Evolutionary conservation across 2,888 invertebrate species (phyloP).

Genomic region (Hyles lineata): DNA sequence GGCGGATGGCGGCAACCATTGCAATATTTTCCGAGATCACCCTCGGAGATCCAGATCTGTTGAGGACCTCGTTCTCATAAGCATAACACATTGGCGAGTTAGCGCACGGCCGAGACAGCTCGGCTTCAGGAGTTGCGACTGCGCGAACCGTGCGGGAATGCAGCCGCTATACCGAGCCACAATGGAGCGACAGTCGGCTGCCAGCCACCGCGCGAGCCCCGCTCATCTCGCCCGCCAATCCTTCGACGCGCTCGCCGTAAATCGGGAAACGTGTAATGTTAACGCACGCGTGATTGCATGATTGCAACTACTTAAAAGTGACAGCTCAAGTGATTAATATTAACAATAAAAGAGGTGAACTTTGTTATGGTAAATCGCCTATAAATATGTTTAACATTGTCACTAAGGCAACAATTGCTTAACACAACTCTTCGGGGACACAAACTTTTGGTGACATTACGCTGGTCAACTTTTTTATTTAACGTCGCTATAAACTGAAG

Average conservation of each 20-base stretch:
- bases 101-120: slow-evolving; percentile 41
- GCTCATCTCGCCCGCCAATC: slow-evolving; percentile 38
- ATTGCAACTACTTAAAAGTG: slow-evolving; percentile 69
- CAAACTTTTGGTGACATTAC: slow-evolving; percentile 29
- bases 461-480: slow-evolving; percentile 10
- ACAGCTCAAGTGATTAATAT: slow-evolving; percentile 74
- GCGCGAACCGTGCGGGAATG: slow-evolving; percentile 66
- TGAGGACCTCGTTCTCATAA: slow-evolving; percentile 44
- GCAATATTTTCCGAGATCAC: slow-evolving; percentile 20
- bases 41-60: slow-evolving; percentile 25
- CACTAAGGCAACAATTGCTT: slow-evolving; percentile 5
- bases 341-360: slow-evolving; percentile 74
- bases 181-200: slow-evolving; percentile 60
- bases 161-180: slow-evolving; percentile 56
- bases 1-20: background rate
- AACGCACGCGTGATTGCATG: slow-evolving; percentile 71
- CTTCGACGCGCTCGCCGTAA: slow-evolving; percentile 42
- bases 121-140: slow-evolving; percentile 63
- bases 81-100: slow-evolving; percentile 45
- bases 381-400: slow-evolving; percentile 7
- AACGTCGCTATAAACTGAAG: background rate
- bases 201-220: slow-evolving; percentile 56
- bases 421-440: slow-evolving; percentile 13
- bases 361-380: slow-evolving; percentile 53
- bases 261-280: slow-evolving; percentile 65